Evolutionary conservation across 1,140 invertebrate species (phyloP), one percentile per base, ranked within the genome.

Genomic region (Zaprionus africanus): DNA sequence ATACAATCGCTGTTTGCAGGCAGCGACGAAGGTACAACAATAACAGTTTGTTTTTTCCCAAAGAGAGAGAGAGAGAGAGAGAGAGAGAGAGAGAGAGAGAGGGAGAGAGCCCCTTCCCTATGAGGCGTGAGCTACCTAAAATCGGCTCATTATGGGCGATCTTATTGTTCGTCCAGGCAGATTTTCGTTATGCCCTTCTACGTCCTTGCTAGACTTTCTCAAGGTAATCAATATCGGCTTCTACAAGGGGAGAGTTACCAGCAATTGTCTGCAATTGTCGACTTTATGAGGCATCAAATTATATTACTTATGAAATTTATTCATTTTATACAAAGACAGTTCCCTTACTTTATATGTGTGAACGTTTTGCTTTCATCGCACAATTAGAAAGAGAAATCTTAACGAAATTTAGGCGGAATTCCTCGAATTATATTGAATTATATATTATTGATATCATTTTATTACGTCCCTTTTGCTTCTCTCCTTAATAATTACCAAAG

Each of bases 71-170:
- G 22, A 9, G n/a, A 17, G n/a, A n/a, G n/a, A n/a, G n/a, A n/a
- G n/a, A n/a, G n/a, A n/a, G n/a, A n/a, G n/a, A n/a, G n/a, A n/a
- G n/a, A n/a, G n/a, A n/a, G n/a, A n/a, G n/a, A n/a, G n/a, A n/a
- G n/a, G n/a, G 57, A 22, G 2, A 9, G n/a, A 17, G n/a, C 1
- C n/a, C n/a, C 43, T 19, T 38, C 1, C 19, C 22, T 0, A 11
- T 12, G 7, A 54, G 83, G 80, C 80, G 80, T 88, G 83, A 80
- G 86, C 84, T 87, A 86, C 80, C 83, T 83, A 81, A 87, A 65
- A 70, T 74, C 80, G 31, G 59, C 69, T 83, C 84, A 86, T 86
- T 88, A 83, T 68, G 83, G 83, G 62, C 75, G 70, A 80, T 46
- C 24, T 56, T 59, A 75, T 71, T 64, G 73, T 57, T 26, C 12